A percentile compares a stretch with the other conserved stretches of the same genome.
phyloP scores from a whole-genome alignment of 2,113 vertebrate genomes.

The Podiceps cristatus region DNA sequence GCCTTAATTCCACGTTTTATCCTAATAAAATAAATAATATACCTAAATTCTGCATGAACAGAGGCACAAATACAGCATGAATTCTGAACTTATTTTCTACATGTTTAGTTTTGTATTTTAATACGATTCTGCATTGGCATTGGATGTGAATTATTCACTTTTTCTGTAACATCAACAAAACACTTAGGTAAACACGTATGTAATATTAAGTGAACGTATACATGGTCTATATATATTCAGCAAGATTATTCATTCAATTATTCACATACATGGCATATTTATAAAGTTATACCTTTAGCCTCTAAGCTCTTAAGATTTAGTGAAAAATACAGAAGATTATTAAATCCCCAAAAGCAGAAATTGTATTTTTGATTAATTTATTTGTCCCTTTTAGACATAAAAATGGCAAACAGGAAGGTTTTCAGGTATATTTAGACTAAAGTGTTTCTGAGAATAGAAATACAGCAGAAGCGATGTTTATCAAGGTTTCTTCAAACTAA shows the following conservation, averaged over 20 bases:
- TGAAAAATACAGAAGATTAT: not conserved
- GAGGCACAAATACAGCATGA: not conserved
- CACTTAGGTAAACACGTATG: not conserved
- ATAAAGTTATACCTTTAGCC: not conserved
- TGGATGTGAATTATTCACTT: not conserved
- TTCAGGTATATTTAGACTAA: not conserved
- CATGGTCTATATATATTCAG: not conserved
- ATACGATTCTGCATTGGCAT: not conserved
- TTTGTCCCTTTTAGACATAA: not conserved
- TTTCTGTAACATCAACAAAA: not conserved
- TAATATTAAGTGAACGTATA: not conserved
- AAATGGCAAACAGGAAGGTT: not conserved
- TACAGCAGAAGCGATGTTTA: not conserved
- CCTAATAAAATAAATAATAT: not conserved
- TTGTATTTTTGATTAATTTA: not conserved
- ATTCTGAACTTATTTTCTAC: not conserved
- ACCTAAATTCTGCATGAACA: not conserved
- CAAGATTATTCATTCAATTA: not conserved
- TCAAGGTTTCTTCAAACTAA: not conserved
- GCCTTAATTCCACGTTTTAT: not conserved
- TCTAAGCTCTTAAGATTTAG: not conserved
- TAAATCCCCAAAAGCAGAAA: not conserved
- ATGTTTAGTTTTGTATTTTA: not conserved
- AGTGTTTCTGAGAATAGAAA: not conserved
- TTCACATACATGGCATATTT: not conserved